Percentiles rank a stretch among this genome's conserved stretches.
phyloP scores from a whole-genome alignment of 2,113 vertebrate species.

The Chiloscyllium plagiosum region DNA sequence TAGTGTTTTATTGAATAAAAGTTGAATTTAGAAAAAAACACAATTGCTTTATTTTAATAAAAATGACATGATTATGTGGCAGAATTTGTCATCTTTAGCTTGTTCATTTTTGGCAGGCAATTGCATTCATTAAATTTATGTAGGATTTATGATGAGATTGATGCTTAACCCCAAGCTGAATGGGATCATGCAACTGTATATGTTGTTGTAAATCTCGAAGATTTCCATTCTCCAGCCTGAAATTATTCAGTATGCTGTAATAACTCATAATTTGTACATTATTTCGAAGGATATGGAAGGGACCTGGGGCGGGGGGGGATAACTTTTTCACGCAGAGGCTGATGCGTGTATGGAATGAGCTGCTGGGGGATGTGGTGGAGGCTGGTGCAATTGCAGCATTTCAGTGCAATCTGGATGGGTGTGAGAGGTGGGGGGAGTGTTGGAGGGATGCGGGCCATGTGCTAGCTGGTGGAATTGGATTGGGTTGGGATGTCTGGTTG shows the following conservation, averaged over 20 bases:
- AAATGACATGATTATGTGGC: neutral
- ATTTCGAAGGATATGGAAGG: neutral
- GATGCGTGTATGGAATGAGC: no score
- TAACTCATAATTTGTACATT: neutral
- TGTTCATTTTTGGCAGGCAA: neutral
- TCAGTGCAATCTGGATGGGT: no score
- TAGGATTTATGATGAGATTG: neutral
- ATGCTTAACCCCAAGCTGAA: neutral
- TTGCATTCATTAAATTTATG: neutral
- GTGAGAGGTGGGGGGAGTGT: no score
- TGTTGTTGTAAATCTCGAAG: neutral
- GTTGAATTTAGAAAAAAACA: neutral
- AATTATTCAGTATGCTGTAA: neutral
- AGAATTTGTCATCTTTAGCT: neutral
- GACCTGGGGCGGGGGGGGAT: no score
- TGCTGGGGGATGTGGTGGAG: no score
- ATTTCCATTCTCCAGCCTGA: neutral
- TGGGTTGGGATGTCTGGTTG: no score
- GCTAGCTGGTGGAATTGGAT: no score
- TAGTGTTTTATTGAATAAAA: neutral
- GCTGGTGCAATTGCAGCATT: no score
- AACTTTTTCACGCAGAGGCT: no score
- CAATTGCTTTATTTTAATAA: neutral
- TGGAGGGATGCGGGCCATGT: no score
- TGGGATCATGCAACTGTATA: neutral